Conservation (phyloP, 2,888 invertebrate species). For the Lithophane socia region DNA sequence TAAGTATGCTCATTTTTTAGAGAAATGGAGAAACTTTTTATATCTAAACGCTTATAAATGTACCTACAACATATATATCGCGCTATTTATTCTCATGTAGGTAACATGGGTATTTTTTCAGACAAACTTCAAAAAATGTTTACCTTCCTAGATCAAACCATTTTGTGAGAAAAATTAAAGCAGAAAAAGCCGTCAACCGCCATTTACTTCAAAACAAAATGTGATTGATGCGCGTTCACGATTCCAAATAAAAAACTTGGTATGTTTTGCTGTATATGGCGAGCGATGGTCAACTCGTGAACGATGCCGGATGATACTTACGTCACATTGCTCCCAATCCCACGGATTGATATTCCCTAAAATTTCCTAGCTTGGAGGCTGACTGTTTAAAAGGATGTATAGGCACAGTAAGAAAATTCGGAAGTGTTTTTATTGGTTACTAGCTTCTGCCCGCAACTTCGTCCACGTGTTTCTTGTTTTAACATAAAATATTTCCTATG, state of each 20-base stretch:
- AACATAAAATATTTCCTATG: too few species aligned
- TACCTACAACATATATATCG: too few species aligned
- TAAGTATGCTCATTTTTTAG: too few species aligned
- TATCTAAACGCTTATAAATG: too few species aligned
- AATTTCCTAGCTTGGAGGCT: background rate
- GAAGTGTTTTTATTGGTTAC: too few species aligned
- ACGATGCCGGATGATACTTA: conserved; percentile 12
- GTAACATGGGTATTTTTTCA: background rate
- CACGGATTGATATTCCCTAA: conserved; percentile 39
- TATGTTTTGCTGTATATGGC: conserved; percentile 35
- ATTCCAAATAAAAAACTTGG: conserved; percentile 42
- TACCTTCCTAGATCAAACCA: conserved; percentile 5
- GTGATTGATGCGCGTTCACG: conserved; percentile 47
- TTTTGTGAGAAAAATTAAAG: conserved; percentile 26
- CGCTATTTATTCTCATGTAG: too few species aligned
- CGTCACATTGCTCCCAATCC: conserved; percentile 43
- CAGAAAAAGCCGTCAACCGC: conserved; percentile 17
- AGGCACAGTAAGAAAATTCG: background rate
- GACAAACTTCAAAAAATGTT: background rate
- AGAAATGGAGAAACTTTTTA: background rate
- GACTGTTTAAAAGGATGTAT: background rate
- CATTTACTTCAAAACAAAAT: conserved; percentile 38
- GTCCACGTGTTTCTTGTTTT: too few species aligned
- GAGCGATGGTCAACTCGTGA: conserved; percentile 50
- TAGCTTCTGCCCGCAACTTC: too few species aligned